These are phyloP conservation scores for Pomatostomus ruficeps DNA, from an alignment of 2,113 vertebrate species.

Conservation along the genomic window DNA sequence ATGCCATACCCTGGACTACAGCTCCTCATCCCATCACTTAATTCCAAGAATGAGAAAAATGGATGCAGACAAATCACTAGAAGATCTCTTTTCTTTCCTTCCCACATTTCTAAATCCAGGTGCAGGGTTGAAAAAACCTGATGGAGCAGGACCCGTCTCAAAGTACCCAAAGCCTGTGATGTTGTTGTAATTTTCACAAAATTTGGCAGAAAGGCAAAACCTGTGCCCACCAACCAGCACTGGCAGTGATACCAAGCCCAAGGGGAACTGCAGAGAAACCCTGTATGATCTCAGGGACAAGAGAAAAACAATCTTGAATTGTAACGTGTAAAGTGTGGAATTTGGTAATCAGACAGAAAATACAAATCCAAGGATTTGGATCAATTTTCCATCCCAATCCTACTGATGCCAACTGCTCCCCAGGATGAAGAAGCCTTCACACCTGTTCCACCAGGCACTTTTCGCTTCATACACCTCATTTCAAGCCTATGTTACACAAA, in stretches of 20 bases:
- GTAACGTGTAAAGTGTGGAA: neutral
- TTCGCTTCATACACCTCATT: neutral
- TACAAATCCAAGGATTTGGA: neutral
- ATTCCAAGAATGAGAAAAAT: neutral
- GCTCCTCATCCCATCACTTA: neutral
- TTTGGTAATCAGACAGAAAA: neutral
- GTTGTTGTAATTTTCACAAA: neutral
- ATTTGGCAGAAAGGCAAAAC: neutral
- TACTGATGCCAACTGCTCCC: neutral
- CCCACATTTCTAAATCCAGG: neutral
- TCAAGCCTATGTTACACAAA: accelerated
- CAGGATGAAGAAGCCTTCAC: neutral
- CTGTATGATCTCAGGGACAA: accelerated
- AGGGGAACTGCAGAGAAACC: neutral
- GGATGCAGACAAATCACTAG: accelerated
- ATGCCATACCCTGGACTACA: accelerated
- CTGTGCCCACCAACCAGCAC: accelerated
- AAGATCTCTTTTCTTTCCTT: neutral
- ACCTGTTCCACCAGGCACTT: neutral
- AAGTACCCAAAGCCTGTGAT: neutral
- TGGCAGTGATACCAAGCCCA: accelerated
- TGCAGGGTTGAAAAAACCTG: neutral
- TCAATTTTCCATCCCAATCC: neutral
- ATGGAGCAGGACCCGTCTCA: neutral
- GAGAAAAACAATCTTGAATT: neutral